Conservation (phyloP, 1,140 invertebrate species). For the Anagrus nilaparvatae region DNA sequence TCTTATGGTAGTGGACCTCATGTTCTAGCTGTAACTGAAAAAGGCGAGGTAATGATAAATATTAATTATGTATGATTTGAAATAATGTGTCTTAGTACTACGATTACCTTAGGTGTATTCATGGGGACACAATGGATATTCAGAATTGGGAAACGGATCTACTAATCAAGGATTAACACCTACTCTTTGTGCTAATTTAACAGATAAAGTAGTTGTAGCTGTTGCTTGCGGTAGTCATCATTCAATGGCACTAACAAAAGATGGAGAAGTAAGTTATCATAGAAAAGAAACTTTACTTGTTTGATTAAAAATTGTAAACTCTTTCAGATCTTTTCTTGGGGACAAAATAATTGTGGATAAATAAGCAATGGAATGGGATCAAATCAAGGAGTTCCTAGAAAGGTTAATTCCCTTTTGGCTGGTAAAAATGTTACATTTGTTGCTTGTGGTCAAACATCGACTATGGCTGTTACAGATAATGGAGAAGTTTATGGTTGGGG, state of each 20-base stretch:
- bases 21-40: constrained; percentile 50
- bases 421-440: constrained; percentile 45
- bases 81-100: too few relatives aligned
- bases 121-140: constrained; percentile 60
- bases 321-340: constrained; percentile 54
- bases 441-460: constrained; percentile 56
- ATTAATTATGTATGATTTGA: too few relatives aligned
- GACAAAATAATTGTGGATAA: constrained; percentile 60
- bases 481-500: constrained; percentile 62
- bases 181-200: constrained; percentile 39
- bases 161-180: constrained; percentile 47
- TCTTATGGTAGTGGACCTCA: constrained; percentile 58
- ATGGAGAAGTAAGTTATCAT: constrained; percentile 45
- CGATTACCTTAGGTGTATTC: constrained; percentile 49
- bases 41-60: constrained; percentile 40
- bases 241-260: constrained; percentile 48
- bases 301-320: constrained; percentile 6
- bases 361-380: constrained; percentile 52
- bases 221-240: constrained; percentile 57
- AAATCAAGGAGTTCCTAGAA: constrained; percentile 51
- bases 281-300: not conserved
- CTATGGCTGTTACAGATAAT: constrained; percentile 50
- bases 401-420: constrained; percentile 44
- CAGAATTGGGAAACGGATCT: constrained; percentile 51
- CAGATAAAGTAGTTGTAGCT: constrained; percentile 43